These are phyloP conservation scores for Baccha elongata DNA, from an alignment of 2,888 invertebrate species.

Conservation along the genomic window DNA sequence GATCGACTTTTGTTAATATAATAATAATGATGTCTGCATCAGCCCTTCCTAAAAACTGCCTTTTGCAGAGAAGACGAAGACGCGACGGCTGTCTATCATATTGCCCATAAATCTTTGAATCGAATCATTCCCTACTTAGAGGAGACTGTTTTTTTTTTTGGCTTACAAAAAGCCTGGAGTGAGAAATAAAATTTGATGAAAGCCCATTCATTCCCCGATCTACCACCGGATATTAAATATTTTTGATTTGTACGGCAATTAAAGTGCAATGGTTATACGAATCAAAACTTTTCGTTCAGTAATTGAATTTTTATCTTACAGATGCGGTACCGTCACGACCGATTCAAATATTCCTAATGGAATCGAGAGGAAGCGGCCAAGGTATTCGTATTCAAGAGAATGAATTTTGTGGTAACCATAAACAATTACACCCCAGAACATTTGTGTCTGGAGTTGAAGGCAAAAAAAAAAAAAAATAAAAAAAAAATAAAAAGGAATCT, in stretches of 20 bases:
- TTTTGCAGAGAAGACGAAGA: background rate
- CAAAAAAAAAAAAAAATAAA: background rate
- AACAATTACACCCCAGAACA: conserved; percentile 28
- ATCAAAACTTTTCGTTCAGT: conserved; percentile 4
- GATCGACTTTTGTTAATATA: conserved; percentile 67
- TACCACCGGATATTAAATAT: conserved; percentile 64
- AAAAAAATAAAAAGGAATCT: conserved; percentile 13
- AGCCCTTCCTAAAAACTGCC: background rate
- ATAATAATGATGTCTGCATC: conserved; percentile 43
- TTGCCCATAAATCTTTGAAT: conserved; percentile 62
- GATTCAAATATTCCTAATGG: conserved; percentile 37
- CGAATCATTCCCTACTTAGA: conserved; percentile 57
- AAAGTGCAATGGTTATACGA: conserved; percentile 30
- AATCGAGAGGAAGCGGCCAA: conserved; percentile 30
- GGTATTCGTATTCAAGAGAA: conserved; percentile 1
- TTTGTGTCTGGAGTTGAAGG: conserved; percentile 2
- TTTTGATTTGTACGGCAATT: conserved; percentile 33
- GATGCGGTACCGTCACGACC: conserved; percentile 27
- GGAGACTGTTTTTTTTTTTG: background rate
- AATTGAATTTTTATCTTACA: conserved; percentile 64
- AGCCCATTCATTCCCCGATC: background rate
- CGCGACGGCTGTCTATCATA: conserved; percentile 48
- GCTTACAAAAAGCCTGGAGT: background rate
- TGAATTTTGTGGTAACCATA: conserved; percentile 9
- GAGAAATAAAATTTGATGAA: conserved; percentile 10